These are phyloP conservation scores for Sitobion miscanthi DNA, from an alignment of 1,140 invertebrate species.

Conservation along the genomic window DNA sequence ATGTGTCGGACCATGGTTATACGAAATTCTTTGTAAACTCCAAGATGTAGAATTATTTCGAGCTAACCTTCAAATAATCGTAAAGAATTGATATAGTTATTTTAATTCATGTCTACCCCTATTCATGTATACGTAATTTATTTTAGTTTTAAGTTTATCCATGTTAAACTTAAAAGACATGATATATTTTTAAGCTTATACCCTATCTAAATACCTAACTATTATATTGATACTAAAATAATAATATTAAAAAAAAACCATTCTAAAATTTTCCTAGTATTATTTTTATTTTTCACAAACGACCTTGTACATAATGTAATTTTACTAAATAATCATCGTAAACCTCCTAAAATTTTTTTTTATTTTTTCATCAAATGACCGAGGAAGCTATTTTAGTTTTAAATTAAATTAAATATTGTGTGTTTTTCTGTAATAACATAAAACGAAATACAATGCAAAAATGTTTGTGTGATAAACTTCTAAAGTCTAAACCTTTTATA, in stretches of 20 bases:
- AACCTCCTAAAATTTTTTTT: neutral
- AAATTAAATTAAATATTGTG: neutral
- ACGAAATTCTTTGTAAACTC: neutral
- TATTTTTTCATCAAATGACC: neutral
- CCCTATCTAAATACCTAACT: too few species aligned
- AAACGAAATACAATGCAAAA: neutral
- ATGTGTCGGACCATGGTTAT: neutral
- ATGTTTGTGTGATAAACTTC: neutral
- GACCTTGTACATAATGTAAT: neutral
- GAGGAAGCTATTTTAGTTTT: neutral
- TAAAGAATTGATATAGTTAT: neutral
- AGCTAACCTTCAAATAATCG: neutral
- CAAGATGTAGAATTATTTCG: neutral
- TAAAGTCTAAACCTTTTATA: neutral
- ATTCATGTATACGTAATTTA: too few species aligned
- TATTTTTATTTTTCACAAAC: neutral
- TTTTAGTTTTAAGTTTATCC: too few species aligned
- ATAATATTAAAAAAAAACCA: neutral
- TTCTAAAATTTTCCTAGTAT: neutral
- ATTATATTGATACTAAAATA: neutral
- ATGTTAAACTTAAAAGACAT: too few species aligned
- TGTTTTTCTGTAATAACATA: neutral
- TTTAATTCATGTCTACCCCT: neutral
- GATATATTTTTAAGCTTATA: too few species aligned
- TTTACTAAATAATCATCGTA: neutral